Conservation (phyloP, 2,797 vertebrate species). For the Megalops cyprinoides region DNA sequence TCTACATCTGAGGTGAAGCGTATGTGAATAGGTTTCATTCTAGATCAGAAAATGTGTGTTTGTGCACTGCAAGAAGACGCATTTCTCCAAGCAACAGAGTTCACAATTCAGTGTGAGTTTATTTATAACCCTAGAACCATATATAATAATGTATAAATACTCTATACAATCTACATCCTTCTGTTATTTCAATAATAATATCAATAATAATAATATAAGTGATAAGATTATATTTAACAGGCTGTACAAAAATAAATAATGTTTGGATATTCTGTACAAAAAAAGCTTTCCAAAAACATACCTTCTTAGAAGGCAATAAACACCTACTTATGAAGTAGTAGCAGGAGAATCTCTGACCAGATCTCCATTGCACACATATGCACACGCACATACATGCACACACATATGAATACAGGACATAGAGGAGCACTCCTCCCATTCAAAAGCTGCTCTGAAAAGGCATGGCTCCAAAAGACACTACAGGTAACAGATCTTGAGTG, state of each 20-base stretch:
- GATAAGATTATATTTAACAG: constrained; percentile 91
- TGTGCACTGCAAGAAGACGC: constrained; percentile 41
- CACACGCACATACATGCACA: constrained; percentile 25
- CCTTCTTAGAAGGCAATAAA: constrained; percentile 95
- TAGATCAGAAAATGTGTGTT: not conserved
- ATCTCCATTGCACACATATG: constrained; percentile 46
- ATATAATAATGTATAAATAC: constrained; percentile 98
- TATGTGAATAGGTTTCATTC: not conserved
- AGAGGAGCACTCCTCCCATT: not conserved
- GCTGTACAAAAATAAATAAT: constrained; percentile 99
- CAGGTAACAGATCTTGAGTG: not conserved
- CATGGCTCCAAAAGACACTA: not conserved
- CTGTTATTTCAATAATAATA: constrained; percentile 74
- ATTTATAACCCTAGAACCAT: constrained; percentile 78
- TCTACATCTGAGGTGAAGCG: constrained; percentile 3
- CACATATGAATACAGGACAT: not conserved
- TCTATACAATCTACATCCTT: constrained; percentile 95
- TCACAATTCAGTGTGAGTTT: constrained; percentile 75
- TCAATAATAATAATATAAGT: constrained; percentile 81
- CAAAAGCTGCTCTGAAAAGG: not conserved
- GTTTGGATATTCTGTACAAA: constrained; percentile 94
- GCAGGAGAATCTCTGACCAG: constrained; percentile 72
- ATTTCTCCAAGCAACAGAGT: constrained; percentile 48
- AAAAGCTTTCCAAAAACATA: constrained; percentile 69
- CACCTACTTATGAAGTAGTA: constrained; percentile 97